Evolutionary conservation across 92 coral and sea anemone species (phyloP), one percentile per base, ranked within the genome.

Genomic region (Hydrozoanthus gracilis): DNA sequence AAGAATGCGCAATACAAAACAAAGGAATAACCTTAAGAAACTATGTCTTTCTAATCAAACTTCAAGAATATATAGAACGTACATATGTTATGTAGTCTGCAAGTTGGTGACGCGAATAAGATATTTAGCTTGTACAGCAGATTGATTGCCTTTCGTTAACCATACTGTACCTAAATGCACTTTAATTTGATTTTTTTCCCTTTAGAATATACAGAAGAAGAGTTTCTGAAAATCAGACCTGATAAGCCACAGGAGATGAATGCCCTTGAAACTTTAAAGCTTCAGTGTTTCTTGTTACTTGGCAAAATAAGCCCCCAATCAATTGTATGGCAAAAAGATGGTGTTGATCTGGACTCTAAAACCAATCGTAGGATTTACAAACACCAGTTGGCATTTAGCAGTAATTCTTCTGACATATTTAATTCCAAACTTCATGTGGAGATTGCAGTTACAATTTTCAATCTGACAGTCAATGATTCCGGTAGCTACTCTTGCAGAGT

Each of bases 381-480:
- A 14, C 62, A 48, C 27, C 20, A 50, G 8, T 49, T 80, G 3
- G 15, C 15, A 4, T 45, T 64, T 51, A 0, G 1, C 1, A 47
- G 7, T 7, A 80, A 80, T 49, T 48, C 85, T 7, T 65, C 85
- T 9, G 85, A 80, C 39, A 35, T 65, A 80, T 80, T 80, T 49
- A 16, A 27, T 2, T 65, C 85, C 27, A 12, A 6, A 20, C 2
- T 1, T 1, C 47, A 80, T 64, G 3, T 47, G 7, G 74, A 50
- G 46, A 48, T 66, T 48, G 27, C 85, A 16, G 18, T 80, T 48
- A 65, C 73, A 80, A 80, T 80, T 47, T 15, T 48, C 12, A 80
- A 80, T 80, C 61, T 80, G 18, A 80, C 85, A 15, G 62, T 51
- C 1, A 80, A 65, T 66, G 85, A 80, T 12, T 46, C 85, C n/a